Conservation (phyloP, 2,797 vertebrate genomes). For the Labroides dimidiatus region DNA sequence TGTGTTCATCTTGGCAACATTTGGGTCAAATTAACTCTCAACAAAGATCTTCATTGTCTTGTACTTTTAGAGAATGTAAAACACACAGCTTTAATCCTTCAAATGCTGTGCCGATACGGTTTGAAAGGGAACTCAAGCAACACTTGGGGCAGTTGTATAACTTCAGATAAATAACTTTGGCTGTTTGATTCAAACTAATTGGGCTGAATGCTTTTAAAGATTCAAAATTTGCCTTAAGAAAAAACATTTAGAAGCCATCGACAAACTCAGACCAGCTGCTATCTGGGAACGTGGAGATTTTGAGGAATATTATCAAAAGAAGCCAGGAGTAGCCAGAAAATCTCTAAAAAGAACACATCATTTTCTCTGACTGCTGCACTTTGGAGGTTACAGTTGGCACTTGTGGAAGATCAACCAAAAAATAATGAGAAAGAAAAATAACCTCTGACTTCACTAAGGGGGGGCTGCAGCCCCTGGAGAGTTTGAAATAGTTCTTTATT, state of each 20-base stretch:
- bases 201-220: conserved; percentile 43
- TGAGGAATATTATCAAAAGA: conserved; percentile 31
- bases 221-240: conserved; percentile 56
- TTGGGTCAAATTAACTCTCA: conserved; percentile 70
- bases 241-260: conserved; percentile 45
- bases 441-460: conserved; percentile 52
- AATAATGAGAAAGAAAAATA: conserved; percentile 74
- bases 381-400: conserved; percentile 50
- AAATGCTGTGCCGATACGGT: conserved; percentile 43
- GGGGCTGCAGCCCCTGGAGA: conserved; percentile 36
- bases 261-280: conserved; percentile 56
- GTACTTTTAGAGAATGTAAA: conserved; percentile 54
- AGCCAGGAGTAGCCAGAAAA: conserved; percentile 18
- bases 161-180: conserved; percentile 57
- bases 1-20: conserved; percentile 61
- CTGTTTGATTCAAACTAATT: conserved; percentile 57
- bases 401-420: conserved; percentile 46
- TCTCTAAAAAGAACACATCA: conserved; percentile 18
- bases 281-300: conserved; percentile 43
- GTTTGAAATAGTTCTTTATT: conserved; percentile 55
- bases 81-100: conserved; percentile 48
- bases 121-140: conserved; percentile 55
- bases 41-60: conserved; percentile 71
- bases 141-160: conserved; percentile 57
- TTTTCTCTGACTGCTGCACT: conserved; percentile 47